Conservation (phyloP, 2,113 vertebrate genomes). For the Lepus americanus region DNA sequence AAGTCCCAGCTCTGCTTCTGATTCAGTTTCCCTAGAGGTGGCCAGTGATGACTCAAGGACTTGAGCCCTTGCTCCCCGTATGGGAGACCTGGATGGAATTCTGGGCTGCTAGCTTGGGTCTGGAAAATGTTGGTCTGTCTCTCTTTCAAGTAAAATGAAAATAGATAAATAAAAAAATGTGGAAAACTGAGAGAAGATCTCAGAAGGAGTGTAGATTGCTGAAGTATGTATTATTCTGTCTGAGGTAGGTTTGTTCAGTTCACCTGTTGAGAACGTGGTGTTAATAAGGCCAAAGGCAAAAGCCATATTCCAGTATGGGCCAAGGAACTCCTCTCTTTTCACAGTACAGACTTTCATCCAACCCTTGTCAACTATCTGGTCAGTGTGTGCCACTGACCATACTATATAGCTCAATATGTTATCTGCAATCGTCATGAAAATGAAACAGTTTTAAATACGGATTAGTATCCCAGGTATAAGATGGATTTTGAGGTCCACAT, state of each 20-base stretch:
- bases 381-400: not conserved
- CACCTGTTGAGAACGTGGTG: not conserved
- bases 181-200: not conserved
- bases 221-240: not conserved
- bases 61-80: too few species aligned
- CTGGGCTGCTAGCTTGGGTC: too few species aligned
- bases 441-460: not conserved
- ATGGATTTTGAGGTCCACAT: not conserved
- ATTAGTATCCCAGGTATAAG: not conserved
- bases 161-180: too few species aligned
- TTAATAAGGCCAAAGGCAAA: slow-evolving; percentile 25
- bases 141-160: too few species aligned
- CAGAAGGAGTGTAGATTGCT: not conserved
- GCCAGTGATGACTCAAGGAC: too few species aligned
- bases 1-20: too few species aligned
- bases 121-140: too few species aligned
- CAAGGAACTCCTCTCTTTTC: not conserved
- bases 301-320: not conserved
- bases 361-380: not conserved
- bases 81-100: too few species aligned
- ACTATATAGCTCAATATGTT: not conserved
- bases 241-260: not conserved
- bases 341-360: not conserved
- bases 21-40: too few species aligned
- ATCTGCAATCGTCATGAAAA: not conserved